A percentile compares a stretch with the other conserved stretches of the same genome.
These are phyloP conservation scores for Forbesichthys papilliferus DNA, from an alignment of 2,113 vertebrate species.

Conservation along the genomic window DNA sequence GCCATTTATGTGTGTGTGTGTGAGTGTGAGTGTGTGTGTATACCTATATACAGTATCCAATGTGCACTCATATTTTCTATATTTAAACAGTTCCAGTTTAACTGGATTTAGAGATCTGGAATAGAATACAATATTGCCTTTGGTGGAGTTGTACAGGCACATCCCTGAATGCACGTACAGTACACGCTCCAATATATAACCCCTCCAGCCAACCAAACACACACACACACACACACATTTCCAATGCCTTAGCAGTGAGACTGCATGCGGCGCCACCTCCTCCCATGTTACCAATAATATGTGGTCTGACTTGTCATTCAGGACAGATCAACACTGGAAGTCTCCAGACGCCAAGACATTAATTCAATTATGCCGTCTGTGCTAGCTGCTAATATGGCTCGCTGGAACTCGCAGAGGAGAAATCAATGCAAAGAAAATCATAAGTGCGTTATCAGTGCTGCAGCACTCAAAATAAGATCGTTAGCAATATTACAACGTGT, in stretches of 20 bases:
- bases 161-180: not conserved
- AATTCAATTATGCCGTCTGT: constrained; percentile 44
- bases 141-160: constrained; percentile 1
- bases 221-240: not conserved
- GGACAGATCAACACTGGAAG: constrained; percentile 29
- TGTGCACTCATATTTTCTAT: not conserved
- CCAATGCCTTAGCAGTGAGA: too few relatives aligned
- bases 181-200: not conserved
- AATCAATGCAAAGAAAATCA: constrained; percentile 49
- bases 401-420: constrained; percentile 26
- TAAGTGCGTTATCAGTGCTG: constrained; percentile 43
- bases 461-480: constrained; percentile 24
- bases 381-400: constrained; percentile 38
- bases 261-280: not conserved
- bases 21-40: not conserved
- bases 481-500: constrained; percentile 18
- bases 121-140: constrained; percentile 32
- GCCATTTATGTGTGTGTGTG: not conserved
- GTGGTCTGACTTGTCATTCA: constrained; percentile 22
- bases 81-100: constrained; percentile 21
- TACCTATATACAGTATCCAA: too few relatives aligned
- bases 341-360: constrained; percentile 38
- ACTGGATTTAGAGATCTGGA: constrained; percentile 33
- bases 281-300: not conserved
- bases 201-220: not conserved